Percentiles rank a stretch among this genome's conserved stretches.
These are phyloP conservation scores for Diprion similis DNA, from an alignment of 1,140 invertebrate genomes.

Conservation along the genomic window DNA sequence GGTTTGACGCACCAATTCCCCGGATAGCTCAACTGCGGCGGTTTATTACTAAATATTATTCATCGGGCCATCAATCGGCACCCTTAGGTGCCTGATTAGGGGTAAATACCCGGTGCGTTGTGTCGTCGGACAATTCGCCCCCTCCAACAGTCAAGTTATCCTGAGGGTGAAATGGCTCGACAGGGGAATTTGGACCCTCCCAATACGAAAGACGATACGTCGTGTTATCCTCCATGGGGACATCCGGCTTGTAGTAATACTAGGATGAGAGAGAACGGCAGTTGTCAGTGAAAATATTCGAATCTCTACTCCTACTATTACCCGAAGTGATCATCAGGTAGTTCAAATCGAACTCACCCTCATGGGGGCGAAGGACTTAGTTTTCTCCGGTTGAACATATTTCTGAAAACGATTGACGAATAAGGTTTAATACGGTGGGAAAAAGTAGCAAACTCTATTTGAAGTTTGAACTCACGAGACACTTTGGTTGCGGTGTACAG, in stretches of 20 bases:
- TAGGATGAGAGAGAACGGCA: slow-evolving; percentile 40
- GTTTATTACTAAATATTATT: background rate
- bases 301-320: too few species aligned
- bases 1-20: slow-evolving; percentile 52
- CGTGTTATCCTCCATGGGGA: slow-evolving; percentile 64
- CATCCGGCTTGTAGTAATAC: slow-evolving; percentile 60
- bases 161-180: slow-evolving; percentile 36
- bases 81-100: too few species aligned
- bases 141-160: slow-evolving; percentile 37
- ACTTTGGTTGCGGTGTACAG: slow-evolving; percentile 33
- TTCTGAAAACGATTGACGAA: slow-evolving; percentile 35
- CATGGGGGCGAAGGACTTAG: slow-evolving; percentile 62
- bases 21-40: slow-evolving; percentile 52
- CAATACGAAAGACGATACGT: slow-evolving; percentile 68
- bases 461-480: slow-evolving; percentile 35
- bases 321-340: too few species aligned
- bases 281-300: too few species aligned
- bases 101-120: slow-evolving; percentile 44
- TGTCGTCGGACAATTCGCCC: slow-evolving; percentile 43
- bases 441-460: background rate
- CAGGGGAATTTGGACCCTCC: slow-evolving; percentile 46
- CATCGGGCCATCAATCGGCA: too few species aligned
- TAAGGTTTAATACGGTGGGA: background rate
- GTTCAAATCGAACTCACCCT: slow-evolving; percentile 40
- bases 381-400: slow-evolving; percentile 67